Evolutionary conservation across 2,888 invertebrate genomes (phyloP).

Genomic region (Diadegma fenestrale): DNA sequence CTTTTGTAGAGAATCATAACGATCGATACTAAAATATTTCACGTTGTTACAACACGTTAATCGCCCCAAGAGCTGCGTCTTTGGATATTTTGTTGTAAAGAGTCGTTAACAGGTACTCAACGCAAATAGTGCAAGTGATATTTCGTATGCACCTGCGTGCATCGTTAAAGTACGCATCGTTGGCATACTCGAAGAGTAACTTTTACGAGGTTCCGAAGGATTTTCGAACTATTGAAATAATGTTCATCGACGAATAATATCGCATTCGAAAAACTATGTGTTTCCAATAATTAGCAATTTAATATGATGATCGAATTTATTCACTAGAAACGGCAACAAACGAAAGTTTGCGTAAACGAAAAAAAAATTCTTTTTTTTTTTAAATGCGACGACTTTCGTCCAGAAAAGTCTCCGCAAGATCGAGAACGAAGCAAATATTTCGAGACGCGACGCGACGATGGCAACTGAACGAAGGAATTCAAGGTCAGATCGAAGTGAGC

Average conservation of each 20-base stretch:
- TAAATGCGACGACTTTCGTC: background rate
- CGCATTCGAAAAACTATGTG: background rate
- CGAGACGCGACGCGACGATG: background rate
- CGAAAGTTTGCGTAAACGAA: background rate
- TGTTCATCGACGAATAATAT: background rate
- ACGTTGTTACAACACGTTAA: slow-evolving; percentile 52
- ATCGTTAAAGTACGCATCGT: slow-evolving; percentile 77
- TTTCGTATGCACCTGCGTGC: slow-evolving; percentile 75
- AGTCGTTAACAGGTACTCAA: slow-evolving; percentile 78
- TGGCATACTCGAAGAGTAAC: slow-evolving; percentile 75
- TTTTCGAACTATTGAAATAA: no score
- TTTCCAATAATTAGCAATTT: background rate
- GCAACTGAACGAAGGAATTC: background rate
- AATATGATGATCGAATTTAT: background rate
- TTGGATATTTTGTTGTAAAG: slow-evolving; percentile 72
- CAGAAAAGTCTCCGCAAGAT: background rate
- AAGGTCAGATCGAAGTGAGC: slow-evolving; percentile 29
- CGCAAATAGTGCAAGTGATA: slow-evolving; percentile 69
- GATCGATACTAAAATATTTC: slow-evolving; percentile 48
- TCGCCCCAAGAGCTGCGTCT: slow-evolving; percentile 40
- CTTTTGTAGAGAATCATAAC: slow-evolving; percentile 35
- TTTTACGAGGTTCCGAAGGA: slow-evolving; percentile 72
- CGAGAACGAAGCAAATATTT: background rate
- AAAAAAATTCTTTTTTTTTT: background rate
- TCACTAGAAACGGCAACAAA: background rate